Base-by-base conservation (phyloP, 2,113 vertebrate species). In the Odontesthes bonariensis region DNA sequence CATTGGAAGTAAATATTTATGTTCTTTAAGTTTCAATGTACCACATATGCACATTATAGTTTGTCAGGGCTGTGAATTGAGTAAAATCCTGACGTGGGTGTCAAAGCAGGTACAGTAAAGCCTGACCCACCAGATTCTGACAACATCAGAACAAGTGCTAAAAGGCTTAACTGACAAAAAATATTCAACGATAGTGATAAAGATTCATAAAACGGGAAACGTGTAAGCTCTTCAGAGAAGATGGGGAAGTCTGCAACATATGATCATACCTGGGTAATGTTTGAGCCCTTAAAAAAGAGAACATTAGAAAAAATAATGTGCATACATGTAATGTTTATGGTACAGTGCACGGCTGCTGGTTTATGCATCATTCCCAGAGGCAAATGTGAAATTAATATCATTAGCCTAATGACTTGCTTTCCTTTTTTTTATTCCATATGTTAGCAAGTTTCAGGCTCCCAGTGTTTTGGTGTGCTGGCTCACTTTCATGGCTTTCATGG, bases 131-230 rank as follows among this genome's bases (percentile, higher is more conserved):
- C 27, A 27, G 27, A 27, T 27, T 27, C 16, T 12, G 42, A 16
- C 42, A 44, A 5, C 42, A 44, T 16, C 42, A 44, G 42, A 44
- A 14, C 42, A 16, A 44, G 57, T 62, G 12, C 14, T 46, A 5
- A 59, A 66, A 60, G 20, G 63, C 47, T 52, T 6, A 0, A 35
- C n/a, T 42, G 32, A 65, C 40, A 14, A 40, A 65, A 40, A 67
- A n/a, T 44, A 44, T 44, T 44, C 12, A 44, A 14, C 2, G 16
- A 44, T 27, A 12, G 13, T 44, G 42, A 14, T 44, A 16, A 44
- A 60, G 47, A 54, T 57, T 22, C 63, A 8, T 56, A 55, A 9
- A 56, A 51, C 49, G 13, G 56, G 44, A 56, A 20, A 55, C 38
- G 31, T 49, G 8, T 16, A 46, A 51, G 9, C 35, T 59, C 13